phyloP scores from a whole-genome alignment of 1,140 invertebrate genomes.

The Drosophila bipectinata region DNA sequence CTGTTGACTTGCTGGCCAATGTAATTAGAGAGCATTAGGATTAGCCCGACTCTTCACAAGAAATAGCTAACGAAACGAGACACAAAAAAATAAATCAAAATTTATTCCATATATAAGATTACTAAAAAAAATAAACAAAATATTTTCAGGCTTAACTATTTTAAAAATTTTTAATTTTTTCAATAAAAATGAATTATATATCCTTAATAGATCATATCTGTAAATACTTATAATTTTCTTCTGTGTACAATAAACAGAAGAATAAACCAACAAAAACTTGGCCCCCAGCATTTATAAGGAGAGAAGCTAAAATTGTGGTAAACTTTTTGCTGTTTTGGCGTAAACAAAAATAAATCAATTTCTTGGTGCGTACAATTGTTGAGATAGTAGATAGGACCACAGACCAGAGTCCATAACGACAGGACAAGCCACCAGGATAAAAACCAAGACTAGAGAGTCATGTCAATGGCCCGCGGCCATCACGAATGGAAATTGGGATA shows the following conservation, averaged over 20 bases:
- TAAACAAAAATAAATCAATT: constrained; percentile 82
- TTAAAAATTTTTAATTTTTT: too few species aligned
- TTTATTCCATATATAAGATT: not conserved
- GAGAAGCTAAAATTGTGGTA: constrained; percentile 28
- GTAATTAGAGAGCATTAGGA: constrained; percentile 81
- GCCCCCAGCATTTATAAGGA: constrained; percentile 10
- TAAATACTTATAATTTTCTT: not conserved
- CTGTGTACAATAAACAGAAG: constrained; percentile 13
- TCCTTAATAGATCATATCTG: not conserved
- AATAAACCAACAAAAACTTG: constrained; percentile 37
- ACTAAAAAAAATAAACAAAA: not conserved
- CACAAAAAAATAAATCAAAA: not conserved
- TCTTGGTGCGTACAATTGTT: constrained; percentile 58
- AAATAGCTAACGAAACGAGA: constrained; percentile 44
- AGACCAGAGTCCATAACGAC: constrained; percentile 60
- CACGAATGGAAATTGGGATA: constrained; percentile 34
- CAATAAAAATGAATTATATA: too few species aligned
- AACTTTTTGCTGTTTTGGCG: constrained; percentile 62
- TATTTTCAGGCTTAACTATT: not conserved
- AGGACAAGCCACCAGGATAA: constrained; percentile 45
- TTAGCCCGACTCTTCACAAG: constrained; percentile 58
- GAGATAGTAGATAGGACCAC: constrained; percentile 31
- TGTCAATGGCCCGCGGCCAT: constrained; percentile 56
- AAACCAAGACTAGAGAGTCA: constrained; percentile 28
- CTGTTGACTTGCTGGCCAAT: constrained; percentile 51